phyloP scores from a whole-genome alignment of 2,888 invertebrate genomes.

The Ectobius pallidus region DNA sequence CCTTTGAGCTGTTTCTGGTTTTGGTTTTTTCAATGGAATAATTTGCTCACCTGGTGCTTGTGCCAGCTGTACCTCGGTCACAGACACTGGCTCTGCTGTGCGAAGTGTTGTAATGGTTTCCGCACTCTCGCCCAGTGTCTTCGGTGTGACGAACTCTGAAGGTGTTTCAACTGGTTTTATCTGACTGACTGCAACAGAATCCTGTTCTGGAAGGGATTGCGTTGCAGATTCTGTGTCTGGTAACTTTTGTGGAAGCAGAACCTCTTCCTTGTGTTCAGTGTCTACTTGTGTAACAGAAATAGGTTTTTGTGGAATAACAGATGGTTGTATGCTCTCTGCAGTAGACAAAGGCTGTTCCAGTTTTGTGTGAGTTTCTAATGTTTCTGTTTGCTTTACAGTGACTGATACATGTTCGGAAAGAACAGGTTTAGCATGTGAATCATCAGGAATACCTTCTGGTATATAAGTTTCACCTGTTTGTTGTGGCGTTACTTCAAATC shows the following conservation, averaged over 20 bases:
- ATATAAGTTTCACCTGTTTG: slow-evolving; percentile 40
- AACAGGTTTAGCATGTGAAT: slow-evolving; percentile 40
- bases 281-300: slow-evolving; percentile 41
- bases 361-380: slow-evolving; percentile 39
- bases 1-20: slow-evolving; percentile 41
- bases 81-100: slow-evolving; percentile 37
- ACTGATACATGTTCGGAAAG: slow-evolving; percentile 42
- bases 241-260: slow-evolving; percentile 44
- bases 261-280: slow-evolving; percentile 40
- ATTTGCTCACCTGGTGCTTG: slow-evolving; percentile 38
- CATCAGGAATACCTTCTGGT: slow-evolving; percentile 39
- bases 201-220: slow-evolving; percentile 41
- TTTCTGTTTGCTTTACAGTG: slow-evolving; percentile 38
- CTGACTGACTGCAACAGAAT: slow-evolving; percentile 44
- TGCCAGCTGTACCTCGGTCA: slow-evolving; percentile 39
- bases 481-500: slow-evolving; percentile 42
- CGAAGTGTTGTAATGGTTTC: slow-evolving; percentile 30
- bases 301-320: slow-evolving; percentile 39
- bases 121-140: slow-evolving; percentile 36
- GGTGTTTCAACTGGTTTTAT: slow-evolving; percentile 39
- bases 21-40: slow-evolving; percentile 40
- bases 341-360: slow-evolving; percentile 19
- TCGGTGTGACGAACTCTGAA: slow-evolving; percentile 36
- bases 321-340: slow-evolving; percentile 34
- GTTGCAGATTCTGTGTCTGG: slow-evolving; percentile 45